These are phyloP conservation scores for Hydropsyche betteni DNA, from an alignment of 2,888 invertebrate genomes.

Conservation along the genomic window DNA sequence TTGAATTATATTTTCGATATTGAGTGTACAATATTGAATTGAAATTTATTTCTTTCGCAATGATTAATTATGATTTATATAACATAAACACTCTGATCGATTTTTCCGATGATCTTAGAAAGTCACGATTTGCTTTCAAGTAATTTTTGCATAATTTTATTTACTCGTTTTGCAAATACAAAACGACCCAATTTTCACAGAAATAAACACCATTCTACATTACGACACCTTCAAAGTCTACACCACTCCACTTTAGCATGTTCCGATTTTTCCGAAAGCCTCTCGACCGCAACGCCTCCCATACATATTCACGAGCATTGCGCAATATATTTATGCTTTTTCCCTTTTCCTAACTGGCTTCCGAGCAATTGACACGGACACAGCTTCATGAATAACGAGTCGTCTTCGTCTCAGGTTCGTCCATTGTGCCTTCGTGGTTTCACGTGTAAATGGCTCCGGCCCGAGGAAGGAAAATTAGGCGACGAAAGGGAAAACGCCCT, in stretches of 20 bases:
- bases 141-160: too few relatives aligned
- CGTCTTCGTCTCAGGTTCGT: not conserved
- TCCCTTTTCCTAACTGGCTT: constrained; percentile 9
- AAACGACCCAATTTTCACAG: too few relatives aligned
- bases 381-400: not conserved
- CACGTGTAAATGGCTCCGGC: constrained; percentile 5
- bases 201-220: too few relatives aligned
- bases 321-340: too few relatives aligned
- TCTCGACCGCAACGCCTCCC: not conserved
- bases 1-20: too few relatives aligned
- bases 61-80: too few relatives aligned
- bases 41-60: too few relatives aligned
- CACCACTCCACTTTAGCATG: not conserved
- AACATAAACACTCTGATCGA: too few relatives aligned
- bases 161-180: too few relatives aligned
- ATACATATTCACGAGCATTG: not conserved
- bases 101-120: too few relatives aligned
- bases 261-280: constrained; percentile 1
- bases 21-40: not conserved
- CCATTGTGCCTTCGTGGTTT: not conserved
- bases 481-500: constrained; percentile 34
- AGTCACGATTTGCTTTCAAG: too few relatives aligned
- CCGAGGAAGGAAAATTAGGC: constrained; percentile 15
- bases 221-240: too few relatives aligned
- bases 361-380: constrained; percentile 26